Conservation (phyloP, 2,888 invertebrate genomes). For the Sceliomorpha sp. region DNA sequence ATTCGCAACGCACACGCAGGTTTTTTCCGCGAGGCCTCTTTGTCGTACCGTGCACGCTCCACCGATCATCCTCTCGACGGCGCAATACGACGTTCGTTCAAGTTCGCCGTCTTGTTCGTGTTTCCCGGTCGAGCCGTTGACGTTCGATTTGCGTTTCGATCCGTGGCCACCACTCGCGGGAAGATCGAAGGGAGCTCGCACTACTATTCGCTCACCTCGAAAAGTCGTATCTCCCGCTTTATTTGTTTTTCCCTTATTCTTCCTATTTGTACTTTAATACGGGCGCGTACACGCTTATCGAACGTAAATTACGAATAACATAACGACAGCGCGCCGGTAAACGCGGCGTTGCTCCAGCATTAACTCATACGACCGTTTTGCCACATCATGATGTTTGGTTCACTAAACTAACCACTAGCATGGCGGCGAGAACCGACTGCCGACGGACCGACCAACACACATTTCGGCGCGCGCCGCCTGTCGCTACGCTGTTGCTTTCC, state of each 20-base stretch:
- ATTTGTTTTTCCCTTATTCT: slow-evolving; percentile 12
- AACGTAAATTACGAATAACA: slow-evolving; percentile 71
- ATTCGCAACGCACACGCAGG: slow-evolving; percentile 2
- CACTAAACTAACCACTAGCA: slow-evolving; percentile 75
- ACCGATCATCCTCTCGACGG: slow-evolving; percentile 58
- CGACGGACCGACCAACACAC: slow-evolving; percentile 63
- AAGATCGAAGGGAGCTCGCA: slow-evolving; percentile 10
- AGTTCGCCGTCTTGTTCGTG: slow-evolving; percentile 33
- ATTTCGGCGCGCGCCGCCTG: slow-evolving; percentile 36
- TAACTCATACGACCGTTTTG: slow-evolving; percentile 75
- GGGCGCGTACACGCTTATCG: slow-evolving; percentile 68
- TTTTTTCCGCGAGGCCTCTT: slow-evolving; percentile 33
- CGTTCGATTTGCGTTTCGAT: slow-evolving; percentile 17
- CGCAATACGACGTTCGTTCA: slow-evolving; percentile 24
- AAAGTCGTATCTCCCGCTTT: slow-evolving; percentile 10
- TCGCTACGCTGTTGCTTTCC: too few relatives aligned
- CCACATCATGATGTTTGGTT: slow-evolving; percentile 80
- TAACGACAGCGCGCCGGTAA: slow-evolving; percentile 71
- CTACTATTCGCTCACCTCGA: slow-evolving; percentile 7
- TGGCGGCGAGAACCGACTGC: slow-evolving; percentile 64
- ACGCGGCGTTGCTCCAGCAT: slow-evolving; percentile 67
- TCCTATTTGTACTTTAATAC: slow-evolving; percentile 63
- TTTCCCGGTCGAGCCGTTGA: slow-evolving; percentile 17
- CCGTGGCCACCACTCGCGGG: slow-evolving; percentile 40
- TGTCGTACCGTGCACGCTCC: slow-evolving; percentile 67